Evolutionary conservation across 2,888 invertebrate species (phyloP).

Genomic region (Platynereis dumerilii): DNA sequence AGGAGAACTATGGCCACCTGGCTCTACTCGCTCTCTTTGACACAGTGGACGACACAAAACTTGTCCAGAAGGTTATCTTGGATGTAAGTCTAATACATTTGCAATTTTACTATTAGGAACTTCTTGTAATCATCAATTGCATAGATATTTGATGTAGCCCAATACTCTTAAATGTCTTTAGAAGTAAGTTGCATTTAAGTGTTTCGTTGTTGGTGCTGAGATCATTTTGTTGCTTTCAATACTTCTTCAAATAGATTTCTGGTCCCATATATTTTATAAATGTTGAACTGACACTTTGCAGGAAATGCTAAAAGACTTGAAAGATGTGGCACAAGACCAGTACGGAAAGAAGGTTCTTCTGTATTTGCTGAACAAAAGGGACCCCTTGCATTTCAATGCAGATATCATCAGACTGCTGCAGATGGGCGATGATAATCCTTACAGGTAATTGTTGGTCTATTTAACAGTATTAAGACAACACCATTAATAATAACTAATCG

Average conservation of each 20-base stretch:
- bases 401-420: slow-evolving; percentile 76
- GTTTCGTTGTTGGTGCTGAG: too few species aligned
- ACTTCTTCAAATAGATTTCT: too few species aligned
- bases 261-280: too few species aligned
- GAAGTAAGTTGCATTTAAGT: neutral
- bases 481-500: too few species aligned
- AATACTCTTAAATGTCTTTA: neutral
- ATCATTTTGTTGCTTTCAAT: too few species aligned
- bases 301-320: slow-evolving; percentile 73
- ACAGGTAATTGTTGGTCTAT: slow-evolving; percentile 62
- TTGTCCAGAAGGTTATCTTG: slow-evolving; percentile 78
- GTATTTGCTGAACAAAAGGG: slow-evolving; percentile 85
- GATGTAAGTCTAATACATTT: slow-evolving; percentile 53
- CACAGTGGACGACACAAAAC: slow-evolving; percentile 86
- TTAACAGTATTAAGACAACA: too few species aligned
- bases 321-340: slow-evolving; percentile 76
- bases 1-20: slow-evolving; percentile 86
- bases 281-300: too few species aligned
- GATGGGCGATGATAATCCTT: slow-evolving; percentile 75
- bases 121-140: neutral
- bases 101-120: neutral
- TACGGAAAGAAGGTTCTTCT: slow-evolving; percentile 86
- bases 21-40: slow-evolving; percentile 85
- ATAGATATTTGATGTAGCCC: neutral
- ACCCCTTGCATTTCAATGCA: slow-evolving; percentile 83